These are phyloP conservation scores for Sporophila hypoxantha DNA, from an alignment of 2,113 vertebrate species.

Conservation along the genomic window DNA sequence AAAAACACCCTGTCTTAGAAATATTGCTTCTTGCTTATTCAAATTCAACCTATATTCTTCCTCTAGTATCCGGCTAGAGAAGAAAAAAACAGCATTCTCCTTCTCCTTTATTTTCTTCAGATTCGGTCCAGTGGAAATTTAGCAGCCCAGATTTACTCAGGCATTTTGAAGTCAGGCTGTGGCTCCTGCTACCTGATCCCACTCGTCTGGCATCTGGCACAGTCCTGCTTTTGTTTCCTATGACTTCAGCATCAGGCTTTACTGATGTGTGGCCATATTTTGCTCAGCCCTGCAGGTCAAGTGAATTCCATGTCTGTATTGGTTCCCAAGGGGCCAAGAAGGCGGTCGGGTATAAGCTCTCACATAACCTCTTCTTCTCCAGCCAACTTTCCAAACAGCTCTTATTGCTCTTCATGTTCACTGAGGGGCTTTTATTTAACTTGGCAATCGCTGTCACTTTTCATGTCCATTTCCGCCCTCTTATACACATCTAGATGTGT, in stretches of 20 bases:
- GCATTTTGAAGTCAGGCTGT: conserved; percentile 43
- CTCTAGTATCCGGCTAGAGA: background rate
- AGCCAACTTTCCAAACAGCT: conserved; percentile 59
- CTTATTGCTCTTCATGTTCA: conserved; percentile 60
- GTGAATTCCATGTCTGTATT: conserved; percentile 53
- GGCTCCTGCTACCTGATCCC: conserved; percentile 59
- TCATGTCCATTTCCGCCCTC: conserved; percentile 58
- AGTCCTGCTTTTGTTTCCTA: conserved; percentile 60
- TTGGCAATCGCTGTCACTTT: conserved; percentile 61
- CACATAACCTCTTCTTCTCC: conserved; percentile 55
- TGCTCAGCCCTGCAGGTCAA: conserved; percentile 50
- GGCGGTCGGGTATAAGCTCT: conserved; percentile 45
- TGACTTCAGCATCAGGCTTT: conserved; percentile 54
- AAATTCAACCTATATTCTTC: background rate
- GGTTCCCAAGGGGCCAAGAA: conserved; percentile 50
- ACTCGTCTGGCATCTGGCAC: conserved; percentile 56
- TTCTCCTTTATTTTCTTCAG: conserved; percentile 16
- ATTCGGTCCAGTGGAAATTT: conserved; percentile 15
- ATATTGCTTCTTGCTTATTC: background rate
- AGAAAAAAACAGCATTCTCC: background rate
- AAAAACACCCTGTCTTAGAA: background rate
- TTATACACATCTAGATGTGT: too few species aligned
- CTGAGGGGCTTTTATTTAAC: conserved; percentile 68
- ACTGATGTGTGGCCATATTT: conserved; percentile 59
- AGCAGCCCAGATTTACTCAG: conserved; percentile 36